Evolutionary conservation across 2,888 invertebrate species (phyloP), one percentile per base, ranked within the genome.

Genomic region (Rhamnusium bicolor): DNA sequence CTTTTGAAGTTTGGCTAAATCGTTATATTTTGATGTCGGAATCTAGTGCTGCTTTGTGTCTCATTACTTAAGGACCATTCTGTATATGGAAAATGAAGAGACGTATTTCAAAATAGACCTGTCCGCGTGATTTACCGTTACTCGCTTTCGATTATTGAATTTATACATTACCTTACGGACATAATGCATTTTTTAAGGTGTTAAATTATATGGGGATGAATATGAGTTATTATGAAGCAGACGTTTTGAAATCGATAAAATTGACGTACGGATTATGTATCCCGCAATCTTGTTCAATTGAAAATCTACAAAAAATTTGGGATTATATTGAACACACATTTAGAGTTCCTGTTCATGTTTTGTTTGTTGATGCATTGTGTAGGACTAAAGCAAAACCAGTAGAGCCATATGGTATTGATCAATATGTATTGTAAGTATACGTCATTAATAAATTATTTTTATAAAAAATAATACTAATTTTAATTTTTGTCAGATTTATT

Each of bases 241-340:
- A 75, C 21, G 2, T 77, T 0, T 12, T 79, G 12, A 70, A 51
- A 53, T 0, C 40, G 1, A 32, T 79, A 16, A 78, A 72, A 71
- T 24, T 77, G 12, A 74, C 67, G 16, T 80, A 73, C 27, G 81
- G 82, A 6, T 7, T 82, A 24, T 83, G 82, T 46, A 68, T 83
- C 16, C 82, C 82, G 0, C 70, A 75, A 21, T 76, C 82, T 2
- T 83, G 82, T 65, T 76, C 77, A 8, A 77, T 81, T 8, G 73
- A 71, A 8, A 77, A 75, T 21, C 53, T 83, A 12, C 82, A 83
- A 58, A 73, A 74, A 19, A 58, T 83, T 8, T 82, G 82, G 82
- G 76, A 82, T 58, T 75, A 83, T 63, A 18, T 79, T 0, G 81
- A 83, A 71, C 27, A 69, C 21, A 75, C 78, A 49, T 80, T 82